A percentile compares a stretch with the other conserved stretches of the same genome.
Evolutionary conservation across 1,140 invertebrate species (phyloP).

Genomic region (Rhynchophorus ferrugineus): DNA sequence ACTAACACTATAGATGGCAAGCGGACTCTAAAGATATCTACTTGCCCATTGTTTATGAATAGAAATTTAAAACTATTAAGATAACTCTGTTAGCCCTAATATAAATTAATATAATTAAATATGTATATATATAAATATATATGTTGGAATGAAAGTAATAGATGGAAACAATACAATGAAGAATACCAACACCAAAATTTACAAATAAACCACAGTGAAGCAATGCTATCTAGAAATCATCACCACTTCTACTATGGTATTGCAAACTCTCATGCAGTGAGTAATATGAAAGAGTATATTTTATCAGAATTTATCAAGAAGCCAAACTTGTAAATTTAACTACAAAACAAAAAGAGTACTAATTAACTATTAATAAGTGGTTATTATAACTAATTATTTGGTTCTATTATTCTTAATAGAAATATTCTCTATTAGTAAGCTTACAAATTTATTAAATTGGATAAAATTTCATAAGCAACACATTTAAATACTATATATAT

Average conservation of each 20-base stretch:
- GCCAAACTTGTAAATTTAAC: background rate
- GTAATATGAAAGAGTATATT: background rate
- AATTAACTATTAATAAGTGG: too few relatives aligned
- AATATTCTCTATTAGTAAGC: too few relatives aligned
- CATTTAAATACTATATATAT: too few relatives aligned
- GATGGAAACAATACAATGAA: background rate
- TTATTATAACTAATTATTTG: too few relatives aligned
- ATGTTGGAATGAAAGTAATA: too few relatives aligned
- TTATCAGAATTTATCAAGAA: background rate
- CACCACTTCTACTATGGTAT: background rate
- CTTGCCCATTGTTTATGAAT: background rate
- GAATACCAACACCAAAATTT: background rate
- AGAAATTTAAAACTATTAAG: background rate
- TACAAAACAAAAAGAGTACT: background rate
- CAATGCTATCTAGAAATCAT: background rate
- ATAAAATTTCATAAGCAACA: too few relatives aligned
- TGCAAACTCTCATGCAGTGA: background rate
- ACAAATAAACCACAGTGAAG: background rate
- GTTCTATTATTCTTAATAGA: too few relatives aligned
- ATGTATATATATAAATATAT: slow-evolving; percentile 1
- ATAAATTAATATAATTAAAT: too few relatives aligned
- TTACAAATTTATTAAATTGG: too few relatives aligned
- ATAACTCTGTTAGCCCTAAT: background rate
- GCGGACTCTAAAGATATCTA: background rate
- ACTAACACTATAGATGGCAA: slow-evolving; percentile 5